Evolutionary conservation across 1,140 invertebrate genomes (phyloP).

Genomic region (Rhopalosiphum maidis): DNA sequence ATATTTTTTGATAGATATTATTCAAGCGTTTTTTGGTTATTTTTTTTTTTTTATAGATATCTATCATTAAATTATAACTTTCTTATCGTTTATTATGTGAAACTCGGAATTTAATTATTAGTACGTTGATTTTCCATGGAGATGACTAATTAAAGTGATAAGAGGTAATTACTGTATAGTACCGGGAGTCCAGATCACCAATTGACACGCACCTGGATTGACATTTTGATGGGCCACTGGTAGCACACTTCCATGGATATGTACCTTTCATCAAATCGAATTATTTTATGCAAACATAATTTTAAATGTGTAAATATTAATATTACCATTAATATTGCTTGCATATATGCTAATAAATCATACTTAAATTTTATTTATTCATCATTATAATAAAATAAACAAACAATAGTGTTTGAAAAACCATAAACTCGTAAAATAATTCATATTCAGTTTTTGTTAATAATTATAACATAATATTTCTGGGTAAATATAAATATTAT

Average conservation of each 20-base stretch:
- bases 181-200: not conserved
- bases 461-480: not conserved
- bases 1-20: not conserved
- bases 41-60: not conserved
- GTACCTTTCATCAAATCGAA: not conserved
- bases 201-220: not conserved
- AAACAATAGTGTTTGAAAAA: not conserved
- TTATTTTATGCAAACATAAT: not conserved
- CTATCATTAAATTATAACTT: not conserved
- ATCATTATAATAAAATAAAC: not conserved
- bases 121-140: not conserved
- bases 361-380: not conserved
- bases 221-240: not conserved
- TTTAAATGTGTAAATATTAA: conserved; percentile 11
- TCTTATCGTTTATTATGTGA: not conserved
- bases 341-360: not conserved
- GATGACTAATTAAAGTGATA: not conserved
- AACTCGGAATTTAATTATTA: not conserved
- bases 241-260: not conserved
- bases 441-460: not conserved
- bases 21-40: not conserved
- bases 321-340: not conserved
- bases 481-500: not conserved
- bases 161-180: not conserved
- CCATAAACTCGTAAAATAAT: not conserved